Conservation (phyloP, 2,888 invertebrate genomes). For the Liopterus haemorrhoidalis region DNA sequence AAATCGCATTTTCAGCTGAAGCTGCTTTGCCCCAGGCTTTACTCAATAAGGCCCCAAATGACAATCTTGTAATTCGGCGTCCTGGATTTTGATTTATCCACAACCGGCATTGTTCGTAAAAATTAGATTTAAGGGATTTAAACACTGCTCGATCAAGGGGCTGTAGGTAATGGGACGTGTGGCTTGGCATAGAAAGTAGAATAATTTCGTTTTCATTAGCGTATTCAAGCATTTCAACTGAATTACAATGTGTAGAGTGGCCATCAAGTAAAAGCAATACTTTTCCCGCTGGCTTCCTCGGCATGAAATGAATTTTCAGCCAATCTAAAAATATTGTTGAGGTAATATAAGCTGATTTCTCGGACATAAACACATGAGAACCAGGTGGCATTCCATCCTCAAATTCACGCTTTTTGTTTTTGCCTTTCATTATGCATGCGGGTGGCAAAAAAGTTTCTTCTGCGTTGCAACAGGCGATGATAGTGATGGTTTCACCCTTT, state of each 20-base stretch:
- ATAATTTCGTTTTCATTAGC: slow-evolving; percentile 33
- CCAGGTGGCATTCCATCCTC: slow-evolving; percentile 32
- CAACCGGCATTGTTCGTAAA: slow-evolving; percentile 15
- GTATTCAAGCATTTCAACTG: slow-evolving; percentile 29
- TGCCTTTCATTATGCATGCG: slow-evolving; percentile 34
- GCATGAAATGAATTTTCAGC: slow-evolving; percentile 34
- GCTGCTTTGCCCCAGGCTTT: slow-evolving; percentile 28
- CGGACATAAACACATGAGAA: slow-evolving; percentile 29
- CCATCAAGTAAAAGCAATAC: slow-evolving; percentile 36
- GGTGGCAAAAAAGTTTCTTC: slow-evolving; percentile 36
- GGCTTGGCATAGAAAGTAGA: slow-evolving; percentile 28
- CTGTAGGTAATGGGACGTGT: slow-evolving; percentile 26
- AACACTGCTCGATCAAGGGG: slow-evolving; percentile 23
- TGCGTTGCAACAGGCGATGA: slow-evolving; percentile 40
- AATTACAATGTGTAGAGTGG: slow-evolving; percentile 33
- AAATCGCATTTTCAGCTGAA: slow-evolving; percentile 27
- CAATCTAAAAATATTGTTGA: slow-evolving; percentile 30
- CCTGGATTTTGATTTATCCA: slow-evolving; percentile 20
- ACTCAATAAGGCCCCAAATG: slow-evolving; percentile 27
- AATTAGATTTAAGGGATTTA: slow-evolving; percentile 21
- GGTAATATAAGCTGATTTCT: slow-evolving; percentile 33
- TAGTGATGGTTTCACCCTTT: slow-evolving; percentile 37
- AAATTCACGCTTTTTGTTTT: slow-evolving; percentile 33
- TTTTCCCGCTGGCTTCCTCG: slow-evolving; percentile 34
- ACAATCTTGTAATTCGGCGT: slow-evolving; percentile 19